Evolutionary conservation across 1,140 invertebrate genomes (phyloP).

Genomic region (Aphaenogaster floridana): DNA sequence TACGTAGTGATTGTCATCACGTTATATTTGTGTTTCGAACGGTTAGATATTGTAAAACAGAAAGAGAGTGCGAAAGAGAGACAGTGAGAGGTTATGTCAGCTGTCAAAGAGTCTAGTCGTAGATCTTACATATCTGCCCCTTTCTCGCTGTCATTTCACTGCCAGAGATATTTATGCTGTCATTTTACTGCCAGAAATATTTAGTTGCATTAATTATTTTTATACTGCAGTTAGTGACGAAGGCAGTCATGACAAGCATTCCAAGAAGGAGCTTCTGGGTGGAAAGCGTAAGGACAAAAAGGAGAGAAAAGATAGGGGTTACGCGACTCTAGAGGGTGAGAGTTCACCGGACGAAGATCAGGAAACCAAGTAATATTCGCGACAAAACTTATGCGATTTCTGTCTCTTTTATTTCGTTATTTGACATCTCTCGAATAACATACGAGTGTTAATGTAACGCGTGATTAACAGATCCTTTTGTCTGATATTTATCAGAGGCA

Average conservation of each 20-base stretch:
- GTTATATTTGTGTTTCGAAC: not conserved
- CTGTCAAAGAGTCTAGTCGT: slow-evolving; percentile 45
- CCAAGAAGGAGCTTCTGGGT: slow-evolving; percentile 92
- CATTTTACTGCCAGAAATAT: not conserved
- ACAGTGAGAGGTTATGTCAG: slow-evolving; percentile 66
- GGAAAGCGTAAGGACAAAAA: slow-evolving; percentile 93
- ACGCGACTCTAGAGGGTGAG: slow-evolving; percentile 96
- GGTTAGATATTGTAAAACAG: not conserved
- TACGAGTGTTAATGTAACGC: not conserved
- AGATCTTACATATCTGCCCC: not conserved
- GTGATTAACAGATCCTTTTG: not conserved
- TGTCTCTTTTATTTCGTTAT: not conserved
- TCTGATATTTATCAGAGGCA: not conserved
- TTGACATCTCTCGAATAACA: not conserved
- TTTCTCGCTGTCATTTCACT: not conserved
- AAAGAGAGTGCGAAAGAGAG: not conserved
- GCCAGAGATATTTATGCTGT: not conserved
- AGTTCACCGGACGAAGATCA: slow-evolving; percentile 96
- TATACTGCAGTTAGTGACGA: slow-evolving; percentile 90
- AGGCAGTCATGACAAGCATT: slow-evolving; percentile 91
- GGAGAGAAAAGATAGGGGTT: slow-evolving; percentile 94
- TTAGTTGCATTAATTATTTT: not conserved
- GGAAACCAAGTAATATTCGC: slow-evolving; percentile 91
- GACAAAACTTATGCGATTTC: not conserved
- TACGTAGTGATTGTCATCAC: slow-evolving; percentile 86